Evolutionary conservation across 2,888 invertebrate genomes (phyloP).

Genomic region (Laothoe populi): DNA sequence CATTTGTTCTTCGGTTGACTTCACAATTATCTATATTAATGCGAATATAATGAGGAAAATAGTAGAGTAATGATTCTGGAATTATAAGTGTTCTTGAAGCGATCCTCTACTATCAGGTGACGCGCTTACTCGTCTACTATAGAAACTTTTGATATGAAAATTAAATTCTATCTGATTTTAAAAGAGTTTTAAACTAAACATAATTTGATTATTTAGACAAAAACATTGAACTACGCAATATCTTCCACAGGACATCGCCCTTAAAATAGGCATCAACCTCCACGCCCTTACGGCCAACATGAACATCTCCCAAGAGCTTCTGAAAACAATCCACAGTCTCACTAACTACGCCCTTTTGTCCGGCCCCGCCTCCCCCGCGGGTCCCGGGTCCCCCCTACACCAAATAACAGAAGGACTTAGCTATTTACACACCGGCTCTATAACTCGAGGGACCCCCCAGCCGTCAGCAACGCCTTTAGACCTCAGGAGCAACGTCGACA

Average conservation of each 20-base stretch:
- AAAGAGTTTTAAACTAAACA: no score
- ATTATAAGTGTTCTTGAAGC: no score
- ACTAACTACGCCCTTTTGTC: slow-evolving; percentile 58
- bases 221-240: no score
- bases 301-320: slow-evolving; percentile 64
- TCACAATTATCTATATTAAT: no score
- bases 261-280: slow-evolving; percentile 82
- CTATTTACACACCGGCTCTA: slow-evolving; percentile 90
- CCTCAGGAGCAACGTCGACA: slow-evolving; percentile 79
- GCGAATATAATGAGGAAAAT: no score
- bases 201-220: no score
- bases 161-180: no score
- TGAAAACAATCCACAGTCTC: slow-evolving; percentile 60
- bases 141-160: no score
- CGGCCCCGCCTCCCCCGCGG: slow-evolving; percentile 59
- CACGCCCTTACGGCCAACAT: slow-evolving; percentile 65
- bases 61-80: no score
- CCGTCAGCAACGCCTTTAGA: slow-evolving; percentile 83
- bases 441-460: slow-evolving; percentile 87
- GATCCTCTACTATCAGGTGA: no score
- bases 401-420: slow-evolving; percentile 89
- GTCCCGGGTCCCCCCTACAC: slow-evolving; percentile 84
- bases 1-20: no score
- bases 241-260: slow-evolving; percentile 71
- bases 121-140: no score